Evolutionary conservation across 1,140 invertebrate genomes (phyloP), one percentile per base, ranked within the genome.

Genomic region (Drosophila bifasciata): DNA sequence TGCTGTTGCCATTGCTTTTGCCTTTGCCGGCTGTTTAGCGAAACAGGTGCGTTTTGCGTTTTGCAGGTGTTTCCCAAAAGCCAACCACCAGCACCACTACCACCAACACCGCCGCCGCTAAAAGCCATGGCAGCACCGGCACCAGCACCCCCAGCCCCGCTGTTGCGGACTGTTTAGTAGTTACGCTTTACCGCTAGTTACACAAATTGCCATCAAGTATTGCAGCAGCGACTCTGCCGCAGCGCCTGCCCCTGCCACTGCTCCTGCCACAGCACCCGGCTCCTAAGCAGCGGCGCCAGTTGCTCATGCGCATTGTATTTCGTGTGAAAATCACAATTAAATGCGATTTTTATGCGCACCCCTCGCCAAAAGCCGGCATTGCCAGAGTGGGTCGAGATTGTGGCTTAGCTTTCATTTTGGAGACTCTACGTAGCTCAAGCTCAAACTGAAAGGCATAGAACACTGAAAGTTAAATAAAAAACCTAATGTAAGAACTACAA

Each of bases 311-410:
- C 75, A 81, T 86, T 88, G 78, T 86, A 67, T 79, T 90, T 90
- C 86, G 86, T 90, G 86, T 90, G 86, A 90, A 90, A 90, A 90
- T 90, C 81, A 83, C 86, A 90, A 90, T 90, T 90, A 90, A 90
- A 90, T 90, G 86, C 71, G 70, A 79, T 90, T 90, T 89, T 90
- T 86, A 81, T 85, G 81, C 77, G 81, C 81, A 86, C 81, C 32
- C 32, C 77, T 85, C 50, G 40, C 70, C 79, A 62, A 76, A 62
- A 79, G 73, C 39, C 68, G 60, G 43, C 58, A 32, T 23, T 60
- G 63, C 32, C 32, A 11, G 32, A 32, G 32, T 11, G 0, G 32
- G 5, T 40, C 52, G 57, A 48, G 57, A 48, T 66, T 75, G 70
- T 59, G 70, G 71, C 49, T 75, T 75, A 66, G 71, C 71, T 75